Conservation (phyloP, 2,797 vertebrate species). For the Gallinago solitaria region DNA sequence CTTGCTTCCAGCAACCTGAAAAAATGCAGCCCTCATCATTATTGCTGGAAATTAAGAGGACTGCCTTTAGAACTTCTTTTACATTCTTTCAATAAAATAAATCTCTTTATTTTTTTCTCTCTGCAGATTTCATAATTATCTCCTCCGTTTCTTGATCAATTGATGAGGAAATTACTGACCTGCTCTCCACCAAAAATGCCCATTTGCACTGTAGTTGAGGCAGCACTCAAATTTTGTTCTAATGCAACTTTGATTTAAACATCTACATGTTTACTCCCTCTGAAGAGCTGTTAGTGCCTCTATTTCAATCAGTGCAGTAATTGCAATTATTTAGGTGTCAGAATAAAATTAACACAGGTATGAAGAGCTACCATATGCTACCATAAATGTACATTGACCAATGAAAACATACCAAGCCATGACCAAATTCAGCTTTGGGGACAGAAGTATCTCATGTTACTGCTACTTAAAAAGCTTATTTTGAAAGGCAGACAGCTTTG, state of each 20-base stretch:
- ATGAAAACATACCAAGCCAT: background rate
- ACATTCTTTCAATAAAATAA: conserved; percentile 15
- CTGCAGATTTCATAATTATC: background rate
- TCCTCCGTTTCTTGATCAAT: background rate
- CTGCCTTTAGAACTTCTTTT: background rate
- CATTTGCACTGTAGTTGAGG: background rate
- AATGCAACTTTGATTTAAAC: background rate
- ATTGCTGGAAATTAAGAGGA: background rate
- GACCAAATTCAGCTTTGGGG: background rate
- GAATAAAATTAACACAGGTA: background rate
- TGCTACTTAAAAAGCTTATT: background rate
- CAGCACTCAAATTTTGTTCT: background rate
- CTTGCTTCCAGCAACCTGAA: background rate
- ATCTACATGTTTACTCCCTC: background rate
- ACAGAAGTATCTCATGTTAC: background rate
- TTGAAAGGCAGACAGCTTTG: background rate
- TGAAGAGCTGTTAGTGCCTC: background rate
- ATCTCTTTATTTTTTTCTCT: background rate
- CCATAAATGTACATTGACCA: background rate
- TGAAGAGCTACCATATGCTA: background rate
- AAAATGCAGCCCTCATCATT: background rate
- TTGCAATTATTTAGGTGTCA: background rate
- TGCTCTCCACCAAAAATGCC: background rate
- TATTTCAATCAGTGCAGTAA: background rate
- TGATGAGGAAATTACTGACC: background rate